phyloP scores from a whole-genome alignment of 1,140 invertebrate genomes.

The Sarcophaga bullata region DNA sequence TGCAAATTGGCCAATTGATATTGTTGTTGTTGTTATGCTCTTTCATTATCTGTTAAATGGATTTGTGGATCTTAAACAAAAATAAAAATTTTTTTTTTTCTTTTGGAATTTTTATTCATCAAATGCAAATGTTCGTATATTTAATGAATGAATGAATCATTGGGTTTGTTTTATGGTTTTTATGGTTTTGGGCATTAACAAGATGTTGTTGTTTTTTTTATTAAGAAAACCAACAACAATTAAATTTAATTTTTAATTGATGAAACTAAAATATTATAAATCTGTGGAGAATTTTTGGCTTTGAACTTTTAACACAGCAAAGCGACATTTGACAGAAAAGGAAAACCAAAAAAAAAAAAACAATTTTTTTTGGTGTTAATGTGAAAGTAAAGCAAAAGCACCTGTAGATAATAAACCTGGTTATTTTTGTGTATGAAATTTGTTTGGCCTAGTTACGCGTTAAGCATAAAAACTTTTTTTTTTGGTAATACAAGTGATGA shows the following conservation, averaged over 20 bases:
- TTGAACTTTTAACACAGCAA: background rate
- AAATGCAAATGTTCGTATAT: background rate
- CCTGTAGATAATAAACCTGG: background rate
- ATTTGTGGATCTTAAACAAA: background rate
- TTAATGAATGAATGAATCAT: background rate
- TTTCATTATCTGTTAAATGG: background rate
- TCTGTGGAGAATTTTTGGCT: background rate
- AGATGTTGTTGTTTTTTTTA: background rate
- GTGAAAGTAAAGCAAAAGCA: conserved; percentile 3
- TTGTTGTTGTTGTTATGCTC: background rate
- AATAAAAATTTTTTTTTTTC: too few relatives aligned
- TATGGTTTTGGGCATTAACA: background rate
- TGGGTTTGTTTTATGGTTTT: background rate
- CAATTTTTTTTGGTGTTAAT: background rate
- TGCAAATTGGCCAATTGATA: too few relatives aligned
- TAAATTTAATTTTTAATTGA: too few relatives aligned
- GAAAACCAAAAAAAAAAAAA: too few relatives aligned
- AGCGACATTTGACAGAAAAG: background rate
- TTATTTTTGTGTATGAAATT: background rate
- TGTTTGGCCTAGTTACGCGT: conserved; percentile 5
- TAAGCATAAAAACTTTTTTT: background rate
- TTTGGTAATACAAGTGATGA: too few relatives aligned
- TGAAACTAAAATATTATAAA: background rate
- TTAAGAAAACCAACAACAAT: background rate
- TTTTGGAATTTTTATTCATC: background rate